Base-by-base conservation (phyloP, 2,113 vertebrate genomes). In the Oceanodroma tethys region DNA sequence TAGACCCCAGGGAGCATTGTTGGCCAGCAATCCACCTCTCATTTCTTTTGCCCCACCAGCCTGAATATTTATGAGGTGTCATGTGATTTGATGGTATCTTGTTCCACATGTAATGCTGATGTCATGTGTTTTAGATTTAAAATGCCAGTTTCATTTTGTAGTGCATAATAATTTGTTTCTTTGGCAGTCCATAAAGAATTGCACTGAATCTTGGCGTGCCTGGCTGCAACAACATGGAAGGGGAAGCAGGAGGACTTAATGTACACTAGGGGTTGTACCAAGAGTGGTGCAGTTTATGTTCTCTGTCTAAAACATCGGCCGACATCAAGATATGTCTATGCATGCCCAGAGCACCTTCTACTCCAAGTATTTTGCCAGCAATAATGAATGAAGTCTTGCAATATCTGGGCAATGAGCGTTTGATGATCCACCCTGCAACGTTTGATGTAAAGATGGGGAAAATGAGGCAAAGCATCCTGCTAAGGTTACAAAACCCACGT, bases 71-170 rank as follows among this genome's bases (percentile, higher is more conserved):
- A 98, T 88, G 95, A 97, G 96, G 97, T 97, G 97, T 60, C 72
- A 82, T 88, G 78, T 93, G 96, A 98, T 96, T 96, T 98, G 97
- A 84, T 91, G 96, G 96, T 95, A 90, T 96, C 96, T 96, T 81
- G 95, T 97, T 97, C 91, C 97, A 96, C 87, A 50, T 96, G 96
- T 96, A 96, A 95, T 93, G 95, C 93, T 98, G 97, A 98, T 97
- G 97, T 97, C 96, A 98, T 98, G 75, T 98, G 97, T 95, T 98
- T 98, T 94, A 91, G 94, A 96, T 98, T 97, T 96, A 76, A 95
- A 96, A 96, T 96, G 97, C 97, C 97, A 97, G 94, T 96, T 98
- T 93, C 95, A 96, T 97, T 98, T 97, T 94, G 96, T 91, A 95
- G 74, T 96, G 92, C 78, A 50, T 86, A 97, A 91, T 97, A 97